Evolutionary conservation across 2,888 invertebrate species (phyloP), one percentile per base, ranked within the genome.

Genomic region (Fragum sueziense): DNA sequence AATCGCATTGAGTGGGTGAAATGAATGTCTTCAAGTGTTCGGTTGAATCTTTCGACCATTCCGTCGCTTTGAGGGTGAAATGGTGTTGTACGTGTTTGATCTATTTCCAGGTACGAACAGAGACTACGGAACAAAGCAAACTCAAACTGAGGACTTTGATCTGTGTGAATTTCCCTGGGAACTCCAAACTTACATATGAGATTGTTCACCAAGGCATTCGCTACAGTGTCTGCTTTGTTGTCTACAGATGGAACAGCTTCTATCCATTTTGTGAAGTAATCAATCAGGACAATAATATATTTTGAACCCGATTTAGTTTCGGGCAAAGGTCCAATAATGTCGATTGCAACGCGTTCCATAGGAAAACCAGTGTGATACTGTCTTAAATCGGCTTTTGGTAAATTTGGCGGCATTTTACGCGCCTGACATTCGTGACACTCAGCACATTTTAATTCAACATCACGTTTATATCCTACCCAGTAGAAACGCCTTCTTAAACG

Each of bases 381-480:
- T n/a, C n/a, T n/a, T n/a, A n/a, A n/a, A n/a, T n/a, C n/a, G n/a
- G n/a, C 9, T 73, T 52, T 52, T 74, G 79, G 33, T 74, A 51
- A 34, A 69, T 69, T 52, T 75, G 34, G 17, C 27, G 20, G 2
- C 73, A 73, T 41, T 67, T 76, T 17, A 74, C 41, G 37, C 69
- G 52, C 25, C 62, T 73, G 2, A 9, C 27, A n/a, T n/a, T n/a
- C n/a, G n/a, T n/a, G n/a, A n/a, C n/a, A n/a, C n/a, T n/a, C n/a
- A n/a, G n/a, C n/a, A n/a, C 77, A 68, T n/a, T 25, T 9, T 41
- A 70, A 72, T 3, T 52, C 37, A 1, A 77, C 70, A 67, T 75
- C 69, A 31, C 41, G 20, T 22, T 29, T 67, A 52, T 79, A 47
- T 14, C 70, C 61, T 62, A 59, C 31, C 76, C 77, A 73, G 37